Evolutionary conservation across 2,113 vertebrate genomes (phyloP).

Genomic region (Trichechus manatus): DNA sequence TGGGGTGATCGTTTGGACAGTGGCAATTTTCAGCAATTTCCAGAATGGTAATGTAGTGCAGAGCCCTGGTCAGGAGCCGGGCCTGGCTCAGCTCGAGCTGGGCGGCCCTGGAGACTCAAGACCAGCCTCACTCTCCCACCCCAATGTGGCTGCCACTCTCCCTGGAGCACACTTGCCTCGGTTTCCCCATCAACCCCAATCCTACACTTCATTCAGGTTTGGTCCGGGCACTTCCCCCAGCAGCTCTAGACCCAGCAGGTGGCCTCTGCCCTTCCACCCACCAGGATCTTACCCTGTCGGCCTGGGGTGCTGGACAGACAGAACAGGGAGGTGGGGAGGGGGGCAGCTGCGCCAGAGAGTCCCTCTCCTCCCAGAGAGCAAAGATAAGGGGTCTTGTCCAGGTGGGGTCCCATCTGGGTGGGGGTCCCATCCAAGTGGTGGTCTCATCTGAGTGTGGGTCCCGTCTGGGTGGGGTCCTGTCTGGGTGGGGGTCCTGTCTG

Average conservation of each 20-base stretch:
- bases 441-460: background rate
- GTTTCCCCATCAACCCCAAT: background rate
- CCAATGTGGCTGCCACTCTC: background rate
- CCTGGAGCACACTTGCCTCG: background rate
- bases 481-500: background rate
- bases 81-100: background rate
- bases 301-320: background rate
- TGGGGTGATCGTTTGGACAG: background rate
- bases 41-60: background rate
- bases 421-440: background rate
- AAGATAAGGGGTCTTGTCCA: background rate
- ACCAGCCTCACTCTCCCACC: too few species aligned
- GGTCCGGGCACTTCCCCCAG: fast-evolving
- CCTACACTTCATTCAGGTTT: background rate
- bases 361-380: background rate
- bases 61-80: background rate
- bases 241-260: background rate
- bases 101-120: background rate
- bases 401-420: background rate
- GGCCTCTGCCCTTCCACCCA: too few species aligned
- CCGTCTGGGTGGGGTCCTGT: background rate
- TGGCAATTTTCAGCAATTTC: background rate
- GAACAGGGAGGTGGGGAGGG: too few species aligned
- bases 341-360: background rate
- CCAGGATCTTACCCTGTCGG: too few species aligned